A percentile compares a stretch with the other conserved stretches of the same genome.
Conservation (phyloP, 2,797 vertebrate genomes). For the Cephalopachus bancanus region DNA sequence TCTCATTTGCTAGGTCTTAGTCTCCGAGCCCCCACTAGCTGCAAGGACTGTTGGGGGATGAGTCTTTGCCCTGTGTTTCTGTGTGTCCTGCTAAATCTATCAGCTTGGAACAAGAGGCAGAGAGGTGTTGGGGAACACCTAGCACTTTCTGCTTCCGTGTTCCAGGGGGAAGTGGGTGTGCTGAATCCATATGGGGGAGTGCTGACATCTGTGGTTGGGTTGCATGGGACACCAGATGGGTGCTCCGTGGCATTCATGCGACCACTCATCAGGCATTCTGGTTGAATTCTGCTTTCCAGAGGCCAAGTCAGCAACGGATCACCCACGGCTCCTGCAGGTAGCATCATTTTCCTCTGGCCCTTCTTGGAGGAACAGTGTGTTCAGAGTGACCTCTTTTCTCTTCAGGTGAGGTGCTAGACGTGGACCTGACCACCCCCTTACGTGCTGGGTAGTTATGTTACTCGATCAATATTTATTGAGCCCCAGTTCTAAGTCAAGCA, state of each 20-base stretch:
- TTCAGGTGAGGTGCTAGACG: neutral
- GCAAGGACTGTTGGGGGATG: neutral
- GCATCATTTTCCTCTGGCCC: neutral
- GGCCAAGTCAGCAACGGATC: neutral
- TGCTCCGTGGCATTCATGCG: neutral
- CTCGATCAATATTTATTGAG: accelerated
- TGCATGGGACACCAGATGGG: neutral
- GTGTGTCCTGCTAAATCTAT: neutral
- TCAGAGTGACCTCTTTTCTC: neutral
- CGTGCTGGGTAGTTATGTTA: neutral
- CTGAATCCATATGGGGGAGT: neutral
- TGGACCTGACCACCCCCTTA: neutral
- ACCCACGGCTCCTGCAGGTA: neutral
- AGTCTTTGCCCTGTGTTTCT: neutral
- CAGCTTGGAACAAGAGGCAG: neutral
- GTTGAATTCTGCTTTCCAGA: neutral
- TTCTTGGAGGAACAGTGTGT: neutral
- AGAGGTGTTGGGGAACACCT: neutral
- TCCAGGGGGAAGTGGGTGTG: neutral
- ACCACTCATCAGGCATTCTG: neutral
- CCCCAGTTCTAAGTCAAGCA: neutral
- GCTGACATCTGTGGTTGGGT: neutral
- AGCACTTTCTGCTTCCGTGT: neutral
- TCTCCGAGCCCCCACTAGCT: neutral
- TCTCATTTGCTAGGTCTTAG: neutral